Percentiles rank a stretch among this genome's conserved stretches.
Conservation (phyloP, 2,888 invertebrate genomes). For the Stenichneumon culpator region DNA sequence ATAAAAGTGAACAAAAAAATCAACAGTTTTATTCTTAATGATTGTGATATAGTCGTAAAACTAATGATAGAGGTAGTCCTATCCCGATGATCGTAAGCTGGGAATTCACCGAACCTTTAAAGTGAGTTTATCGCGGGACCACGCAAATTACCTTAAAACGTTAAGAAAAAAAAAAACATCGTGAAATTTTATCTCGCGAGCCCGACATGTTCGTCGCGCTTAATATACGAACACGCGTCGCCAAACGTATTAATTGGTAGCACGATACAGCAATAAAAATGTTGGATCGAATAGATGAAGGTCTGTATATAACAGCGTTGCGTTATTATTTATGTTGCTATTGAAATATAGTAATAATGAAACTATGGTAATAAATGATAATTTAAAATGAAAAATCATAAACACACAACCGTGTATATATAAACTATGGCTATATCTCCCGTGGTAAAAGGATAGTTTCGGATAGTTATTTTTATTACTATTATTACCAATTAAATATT, state of each 20-base stretch:
- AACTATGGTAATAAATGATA: slow-evolving; percentile 78
- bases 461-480: slow-evolving; percentile 82
- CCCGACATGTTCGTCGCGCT: slow-evolving; percentile 52
- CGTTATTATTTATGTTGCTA: slow-evolving; percentile 83
- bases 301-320: slow-evolving; percentile 82
- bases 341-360: slow-evolving; percentile 78
- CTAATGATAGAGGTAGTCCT: slow-evolving; percentile 72
- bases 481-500: slow-evolving; percentile 74
- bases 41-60: slow-evolving; percentile 80
- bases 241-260: slow-evolving; percentile 70
- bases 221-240: slow-evolving; percentile 70
- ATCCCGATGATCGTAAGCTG: slow-evolving; percentile 58
- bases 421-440: slow-evolving; percentile 79
- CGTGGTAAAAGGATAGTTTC: slow-evolving; percentile 81
- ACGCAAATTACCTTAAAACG: slow-evolving; percentile 35
- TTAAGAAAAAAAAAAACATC: slow-evolving; percentile 48
- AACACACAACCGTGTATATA: slow-evolving; percentile 80
- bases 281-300: slow-evolving; percentile 67
- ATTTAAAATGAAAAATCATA: slow-evolving; percentile 76
- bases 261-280: slow-evolving; percentile 69
- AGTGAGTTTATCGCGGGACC: slow-evolving; percentile 56
- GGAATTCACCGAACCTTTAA: slow-evolving; percentile 51
- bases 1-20: slow-evolving; percentile 66
- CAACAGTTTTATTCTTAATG: slow-evolving; percentile 76
- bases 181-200: slow-evolving; percentile 27